phyloP scores from a whole-genome alignment of 1,140 invertebrate genomes.

The Lordiphosa clarofinis region DNA sequence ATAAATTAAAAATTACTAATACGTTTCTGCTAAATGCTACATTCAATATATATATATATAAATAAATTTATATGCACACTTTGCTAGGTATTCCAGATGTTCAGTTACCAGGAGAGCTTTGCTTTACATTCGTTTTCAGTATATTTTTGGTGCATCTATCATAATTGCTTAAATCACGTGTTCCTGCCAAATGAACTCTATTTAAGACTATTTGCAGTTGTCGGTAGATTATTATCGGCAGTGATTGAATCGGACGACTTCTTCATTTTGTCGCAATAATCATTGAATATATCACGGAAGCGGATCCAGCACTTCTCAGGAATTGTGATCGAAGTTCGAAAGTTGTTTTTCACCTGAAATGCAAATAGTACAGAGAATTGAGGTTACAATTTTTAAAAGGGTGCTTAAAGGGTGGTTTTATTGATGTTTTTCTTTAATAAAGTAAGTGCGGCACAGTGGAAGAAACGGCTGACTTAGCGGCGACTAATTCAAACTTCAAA shows the following conservation, averaged over 20 bases:
- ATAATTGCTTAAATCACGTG: conserved; percentile 22
- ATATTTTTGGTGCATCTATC: conserved; percentile 14
- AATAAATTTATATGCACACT: conserved; percentile 10
- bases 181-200: conserved; percentile 36
- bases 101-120: conserved; percentile 12
- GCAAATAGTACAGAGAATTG: background rate
- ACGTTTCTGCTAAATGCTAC: conserved; percentile 25
- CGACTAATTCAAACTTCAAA: no score
- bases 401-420: no score
- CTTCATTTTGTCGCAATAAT: conserved; percentile 95
- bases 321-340: conserved; percentile 98
- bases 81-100: conserved; percentile 11
- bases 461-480: no score
- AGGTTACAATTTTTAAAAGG: background rate
- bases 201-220: conserved; percentile 73
- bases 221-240: conserved; percentile 77
- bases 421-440: no score
- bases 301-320: conserved; percentile 98
- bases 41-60: conserved; percentile 15
- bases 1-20: conserved; percentile 18
- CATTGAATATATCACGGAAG: conserved; percentile 97
- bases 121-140: conserved; percentile 16
- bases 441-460: no score
- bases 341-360: conserved; percentile 95
- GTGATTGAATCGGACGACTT: conserved; percentile 78